Percentiles rank a stretch among this genome's conserved stretches.
These are phyloP conservation scores for Lithophane semibrunnea DNA, from an alignment of 2,888 invertebrate genomes.

Conservation along the genomic window DNA sequence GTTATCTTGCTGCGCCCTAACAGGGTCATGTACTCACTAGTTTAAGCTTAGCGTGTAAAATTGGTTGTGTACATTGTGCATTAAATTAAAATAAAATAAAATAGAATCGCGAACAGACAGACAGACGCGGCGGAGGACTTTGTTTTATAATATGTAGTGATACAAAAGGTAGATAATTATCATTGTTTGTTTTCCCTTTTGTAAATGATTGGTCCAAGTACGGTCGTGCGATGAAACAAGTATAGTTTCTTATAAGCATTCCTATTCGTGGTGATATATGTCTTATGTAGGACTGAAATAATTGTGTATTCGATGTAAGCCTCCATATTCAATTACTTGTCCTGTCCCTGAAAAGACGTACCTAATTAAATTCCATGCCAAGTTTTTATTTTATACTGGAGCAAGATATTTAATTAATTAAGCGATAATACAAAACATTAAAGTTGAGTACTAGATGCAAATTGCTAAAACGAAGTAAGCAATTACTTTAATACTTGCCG, in stretches of 20 bases:
- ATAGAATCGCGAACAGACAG: too few relatives aligned
- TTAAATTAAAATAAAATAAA: too few relatives aligned
- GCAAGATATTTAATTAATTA: conserved; percentile 23
- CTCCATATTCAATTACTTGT: neutral
- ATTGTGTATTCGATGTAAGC: neutral
- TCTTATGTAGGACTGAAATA: too few relatives aligned
- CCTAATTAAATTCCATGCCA: neutral
- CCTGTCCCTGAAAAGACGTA: neutral
- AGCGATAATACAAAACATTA: conserved; percentile 35
- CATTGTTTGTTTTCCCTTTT: too few relatives aligned
- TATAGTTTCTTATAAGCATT: neutral
- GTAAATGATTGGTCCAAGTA: neutral
- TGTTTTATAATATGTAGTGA: too few relatives aligned
- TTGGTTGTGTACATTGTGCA: too few relatives aligned
- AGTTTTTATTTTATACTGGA: conserved; percentile 9
- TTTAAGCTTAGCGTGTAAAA: too few relatives aligned
- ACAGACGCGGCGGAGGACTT: too few relatives aligned
- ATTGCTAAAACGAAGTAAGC: conserved; percentile 15
- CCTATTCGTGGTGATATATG: neutral
- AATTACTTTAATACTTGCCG: conserved; percentile 25
- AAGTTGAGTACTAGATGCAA: conserved; percentile 19
- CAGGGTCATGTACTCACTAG: too few relatives aligned
- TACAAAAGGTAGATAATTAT: too few relatives aligned
- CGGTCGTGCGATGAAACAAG: neutral
- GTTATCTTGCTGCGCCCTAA: too few relatives aligned